Evolutionary conservation across 92 coral and sea anemone genomes (phyloP), one percentile per base, ranked within the genome.

Genomic region (Meandrina meandrites): DNA sequence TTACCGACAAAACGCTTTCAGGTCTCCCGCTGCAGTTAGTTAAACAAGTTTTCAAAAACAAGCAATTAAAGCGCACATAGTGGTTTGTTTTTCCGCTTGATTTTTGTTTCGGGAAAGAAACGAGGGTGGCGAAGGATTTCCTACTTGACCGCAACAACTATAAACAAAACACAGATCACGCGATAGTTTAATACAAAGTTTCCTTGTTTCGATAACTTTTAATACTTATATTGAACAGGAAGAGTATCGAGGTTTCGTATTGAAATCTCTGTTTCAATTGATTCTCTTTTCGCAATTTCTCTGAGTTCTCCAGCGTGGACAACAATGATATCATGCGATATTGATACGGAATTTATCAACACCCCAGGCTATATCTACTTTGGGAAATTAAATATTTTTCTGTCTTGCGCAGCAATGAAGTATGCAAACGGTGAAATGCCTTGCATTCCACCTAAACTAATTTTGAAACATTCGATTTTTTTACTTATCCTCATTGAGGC

Each of bases 261-360:
- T 12, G 16, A 66, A 66, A 66, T 17, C 10, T 10, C 30, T 62
- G 69, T 66, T 28, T 28, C 34, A 66, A 30, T 28, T 8, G 15
- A 30, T 66, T 60, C 30, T 24, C 0, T 22, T 60, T 60, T 22
- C n/a, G 27, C 67, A 22, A 73, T 73, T 36, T 19, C 2, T 24
- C 47, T 15, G 0, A 17, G 2, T 72, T 19, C 76, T 72, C 24
- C 11, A 10, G 8, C n/a, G n/a, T 4, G 47, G n/a, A 10, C 50
- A 36, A 19, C n/a, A 36, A 36, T 35, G 15, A 8, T 36, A 8
- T 73, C 12, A 17, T 8, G 15, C 27, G 78, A 37, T 36, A 73
- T 36, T 60, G 70, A 34, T 79, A 79, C 19, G 51, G 70, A 28
- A 34, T 79, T 79, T 32, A 60, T 79, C 82, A 79, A 31, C 78